phyloP scores from a whole-genome alignment of 1,140 invertebrate genomes.

The Gonatopus flavifemur region DNA sequence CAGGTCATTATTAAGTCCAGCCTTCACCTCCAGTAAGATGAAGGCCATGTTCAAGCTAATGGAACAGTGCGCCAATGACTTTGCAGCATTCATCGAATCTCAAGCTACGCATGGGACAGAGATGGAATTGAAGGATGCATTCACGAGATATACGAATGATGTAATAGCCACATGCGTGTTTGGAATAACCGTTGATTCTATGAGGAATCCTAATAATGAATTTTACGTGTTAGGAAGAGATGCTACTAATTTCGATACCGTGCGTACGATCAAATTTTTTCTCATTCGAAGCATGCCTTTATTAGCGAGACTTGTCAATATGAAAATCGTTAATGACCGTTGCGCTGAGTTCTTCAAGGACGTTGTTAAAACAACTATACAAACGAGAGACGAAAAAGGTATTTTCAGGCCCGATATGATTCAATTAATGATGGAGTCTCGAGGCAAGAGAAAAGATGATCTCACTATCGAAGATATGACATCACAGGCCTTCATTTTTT shows the following conservation, averaged over 20 bases:
- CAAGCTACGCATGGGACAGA: constrained; percentile 6
- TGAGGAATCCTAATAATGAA: constrained; percentile 37
- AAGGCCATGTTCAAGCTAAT: constrained; percentile 34
- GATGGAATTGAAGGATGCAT: constrained; percentile 21
- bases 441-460: background rate
- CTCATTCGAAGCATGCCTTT: background rate
- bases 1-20: constrained; percentile 37
- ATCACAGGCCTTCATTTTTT: constrained; percentile 28
- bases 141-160: constrained; percentile 52
- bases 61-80: constrained; percentile 19
- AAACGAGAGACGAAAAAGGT: background rate
- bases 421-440: background rate
- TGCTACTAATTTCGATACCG: constrained; percentile 9
- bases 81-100: constrained; percentile 7
- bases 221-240: constrained; percentile 30
- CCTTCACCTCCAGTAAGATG: constrained; percentile 46
- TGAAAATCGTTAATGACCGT: background rate
- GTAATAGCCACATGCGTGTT: constrained; percentile 56
- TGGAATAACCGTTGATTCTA: constrained; percentile 58
- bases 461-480: background rate
- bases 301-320: background rate
- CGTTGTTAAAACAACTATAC: background rate
- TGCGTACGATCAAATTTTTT: background rate
- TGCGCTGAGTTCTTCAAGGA: background rate
- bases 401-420: background rate